Evolutionary conservation across 2,797 vertebrate genomes (phyloP), one percentile per base, ranked within the genome.

Genomic region (Muscicapa comitata): DNA sequence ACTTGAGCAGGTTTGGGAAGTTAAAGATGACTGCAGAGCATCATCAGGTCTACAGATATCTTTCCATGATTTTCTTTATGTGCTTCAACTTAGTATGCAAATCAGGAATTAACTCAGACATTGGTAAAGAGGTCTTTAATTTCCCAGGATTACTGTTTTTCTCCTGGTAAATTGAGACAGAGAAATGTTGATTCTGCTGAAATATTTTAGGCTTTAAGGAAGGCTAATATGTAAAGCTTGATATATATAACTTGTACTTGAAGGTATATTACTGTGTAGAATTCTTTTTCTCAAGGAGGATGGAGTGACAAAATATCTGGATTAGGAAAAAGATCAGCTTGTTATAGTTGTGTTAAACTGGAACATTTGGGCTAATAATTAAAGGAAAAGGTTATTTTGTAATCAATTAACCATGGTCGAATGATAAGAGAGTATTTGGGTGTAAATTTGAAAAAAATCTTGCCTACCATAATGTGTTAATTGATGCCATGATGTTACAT

Each of bases 1-100:
- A 28, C 13, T 40, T 54, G 11, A 61, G 21, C 21, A 43, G 3
- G 2, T 3, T 0, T 87, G 42, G 6, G 26, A 62, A 2, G 0
- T 37, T 79, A 35, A 43, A 89, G 16, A 47, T 11, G 6, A 17
- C 38, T 61, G 5, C 0, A 72, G 55, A 84, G 9, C 26, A 79
- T 48, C 20, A 45, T 38, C 31, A 78, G 5, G 4, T 35, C 40
- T 87, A 51, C 4, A 45, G 23, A 26, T 31, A 7, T 31, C 25
- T 47, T 75, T 68, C 15, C 28, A 9, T 61, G 42, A 61, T 26
- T 54, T 62, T 79, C 31, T n/a, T n/a, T n/a, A n/a, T 50, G 11
- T 35, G 31, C 17, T 85, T 82, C 33, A 25, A 1, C 37, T 70
- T 24, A 48, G 31, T 35, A 21, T 53, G 76, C 38, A 63, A 25